These are phyloP conservation scores for Hemiprocne comata DNA, from an alignment of 2,113 vertebrate species.

Conservation along the genomic window DNA sequence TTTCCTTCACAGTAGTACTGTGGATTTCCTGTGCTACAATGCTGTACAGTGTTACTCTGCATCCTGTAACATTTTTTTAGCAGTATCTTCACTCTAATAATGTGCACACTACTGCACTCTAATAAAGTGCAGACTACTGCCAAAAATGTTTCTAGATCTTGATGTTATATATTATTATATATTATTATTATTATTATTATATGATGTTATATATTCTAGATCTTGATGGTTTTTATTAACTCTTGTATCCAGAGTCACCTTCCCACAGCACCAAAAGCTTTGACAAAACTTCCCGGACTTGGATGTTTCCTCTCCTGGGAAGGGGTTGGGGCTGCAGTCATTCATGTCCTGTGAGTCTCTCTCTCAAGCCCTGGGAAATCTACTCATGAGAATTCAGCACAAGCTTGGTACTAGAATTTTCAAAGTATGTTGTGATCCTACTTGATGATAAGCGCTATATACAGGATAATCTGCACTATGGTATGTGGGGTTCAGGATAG, in stretches of 20 bases:
- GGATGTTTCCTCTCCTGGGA: not conserved
- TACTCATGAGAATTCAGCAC: not conserved
- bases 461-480: not conserved
- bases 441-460: fast-evolving
- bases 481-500: not conserved
- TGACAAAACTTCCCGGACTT: not conserved
- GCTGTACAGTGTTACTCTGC: fast-evolving
- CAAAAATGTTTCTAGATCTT: not conserved
- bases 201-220: no score
- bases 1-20: not conserved
- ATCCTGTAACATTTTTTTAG: not conserved
- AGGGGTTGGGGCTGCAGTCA: fast-evolving
- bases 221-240: not conserved
- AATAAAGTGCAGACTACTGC: not conserved
- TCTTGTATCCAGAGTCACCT: not conserved
- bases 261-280: not conserved
- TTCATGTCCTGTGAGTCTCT: not conserved
- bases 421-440: not conserved
- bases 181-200: no score
- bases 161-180: no score
- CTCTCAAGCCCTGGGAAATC: not conserved
- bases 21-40: not conserved
- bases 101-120: not conserved
- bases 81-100: not conserved
- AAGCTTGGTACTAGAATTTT: not conserved